Evolutionary conservation across 2,888 invertebrate genomes (phyloP), one percentile per base, ranked within the genome.

Genomic region (Camponotus fellah): DNA sequence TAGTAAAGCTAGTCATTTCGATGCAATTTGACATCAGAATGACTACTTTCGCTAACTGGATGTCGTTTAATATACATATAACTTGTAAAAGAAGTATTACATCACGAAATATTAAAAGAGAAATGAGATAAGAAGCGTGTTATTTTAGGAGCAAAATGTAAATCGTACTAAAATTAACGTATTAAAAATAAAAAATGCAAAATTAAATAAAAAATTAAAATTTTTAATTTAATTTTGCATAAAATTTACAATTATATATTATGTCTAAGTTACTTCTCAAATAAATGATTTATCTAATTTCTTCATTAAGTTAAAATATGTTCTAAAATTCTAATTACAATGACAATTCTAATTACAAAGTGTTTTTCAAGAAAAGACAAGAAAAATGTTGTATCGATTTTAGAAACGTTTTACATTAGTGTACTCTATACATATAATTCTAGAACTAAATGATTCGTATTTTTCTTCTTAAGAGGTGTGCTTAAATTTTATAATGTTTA

Each of bases 51-150:
- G 10, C 2, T 40, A 40, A 3, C 46, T 46, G 4, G 12, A 14
- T 46, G 46, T 80, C 21, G 17, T 80, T 60, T 80, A 60, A 60
- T 46, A 21, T 37, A 37, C 17, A 12, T 58, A 34, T 12, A 4
- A 37, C 14, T 3, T 69, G 9, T n/a, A 43, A 69, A 77, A 43
- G n/a, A 32, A 43, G 9, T 40, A 58, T 43, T n/a, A n/a, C 1
- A n/a, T 26, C 17, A 26, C 26, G 32, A 32, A 40, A 40, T 12
- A 53, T 53, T 53, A n/a, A n/a, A 12, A 32, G 56, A 56, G 56
- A 69, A 58, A 43, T 56, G 17, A 10, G 26, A 77, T 34, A 68
- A 37, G 9, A 37, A 21, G 14, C 5, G 26, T 10, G n/a, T 21
- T 43, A 71, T 37, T 46, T 26, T 14, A 5, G 58, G 21, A 43